phyloP scores from a whole-genome alignment of 2,888 invertebrate species.

The Lissonota sp. region DNA sequence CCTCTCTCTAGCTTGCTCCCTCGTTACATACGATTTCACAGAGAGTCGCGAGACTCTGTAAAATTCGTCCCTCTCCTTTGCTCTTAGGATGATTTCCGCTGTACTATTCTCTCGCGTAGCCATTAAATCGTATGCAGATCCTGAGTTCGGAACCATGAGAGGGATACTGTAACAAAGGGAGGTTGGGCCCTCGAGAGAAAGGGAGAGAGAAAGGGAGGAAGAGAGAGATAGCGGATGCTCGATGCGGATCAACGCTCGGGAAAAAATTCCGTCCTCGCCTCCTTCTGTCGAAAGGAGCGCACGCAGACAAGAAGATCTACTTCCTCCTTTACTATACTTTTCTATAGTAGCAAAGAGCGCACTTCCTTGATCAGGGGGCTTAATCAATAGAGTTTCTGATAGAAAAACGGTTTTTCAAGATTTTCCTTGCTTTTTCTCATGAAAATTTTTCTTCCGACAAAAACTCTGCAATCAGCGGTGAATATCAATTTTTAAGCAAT shows the following conservation, averaged over 20 bases:
- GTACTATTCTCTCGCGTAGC: slow-evolving; percentile 33
- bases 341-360: background rate
- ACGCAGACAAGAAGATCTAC: slow-evolving; percentile 24
- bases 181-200: slow-evolving; percentile 45
- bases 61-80: background rate
- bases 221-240: slow-evolving; percentile 38
- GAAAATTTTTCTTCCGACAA: too few relatives aligned
- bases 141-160: slow-evolving; percentile 57
- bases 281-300: slow-evolving; percentile 15
- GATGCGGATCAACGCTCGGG: slow-evolving; percentile 71
- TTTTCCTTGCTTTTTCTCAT: too few relatives aligned
- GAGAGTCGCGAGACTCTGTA: slow-evolving; percentile 24
- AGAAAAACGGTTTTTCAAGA: too few relatives aligned
- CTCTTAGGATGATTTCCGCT: slow-evolving; percentile 5
- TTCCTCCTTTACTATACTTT: slow-evolving; percentile 18
- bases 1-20: slow-evolving; percentile 16
- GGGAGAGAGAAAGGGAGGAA: background rate
- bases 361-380: slow-evolving; percentile 36
- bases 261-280: slow-evolving; percentile 68
- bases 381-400: background rate
- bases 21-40: slow-evolving; percentile 55
- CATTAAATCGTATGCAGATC: slow-evolving; percentile 63
- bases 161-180: slow-evolving; percentile 14
- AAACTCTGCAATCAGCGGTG: too few relatives aligned
- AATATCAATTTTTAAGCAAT: too few relatives aligned